These are phyloP conservation scores for Gobiocypris rarus DNA, from an alignment of 2,113 vertebrate genomes.

Conservation along the genomic window DNA sequence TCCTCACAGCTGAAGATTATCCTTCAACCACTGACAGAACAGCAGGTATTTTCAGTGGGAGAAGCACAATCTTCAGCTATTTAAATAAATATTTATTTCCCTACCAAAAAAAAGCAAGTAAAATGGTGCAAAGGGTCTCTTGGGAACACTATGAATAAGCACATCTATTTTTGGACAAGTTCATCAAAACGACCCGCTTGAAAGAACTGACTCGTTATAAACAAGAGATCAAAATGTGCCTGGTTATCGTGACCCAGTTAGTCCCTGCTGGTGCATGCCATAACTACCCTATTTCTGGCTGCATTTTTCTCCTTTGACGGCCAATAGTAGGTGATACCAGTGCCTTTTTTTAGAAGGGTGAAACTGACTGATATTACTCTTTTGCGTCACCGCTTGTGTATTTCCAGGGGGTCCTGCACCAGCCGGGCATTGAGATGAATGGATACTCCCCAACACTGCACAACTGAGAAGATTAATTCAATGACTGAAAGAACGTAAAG, in stretches of 20 bases:
- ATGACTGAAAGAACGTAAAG: not conserved
- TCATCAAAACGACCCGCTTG: not conserved
- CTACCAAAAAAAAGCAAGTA: not conserved
- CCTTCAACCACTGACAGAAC: not conserved
- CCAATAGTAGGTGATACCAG: not conserved
- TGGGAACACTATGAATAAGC: slow-evolving; percentile 8
- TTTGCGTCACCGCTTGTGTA: slow-evolving; percentile 13
- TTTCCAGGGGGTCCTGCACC: not conserved
- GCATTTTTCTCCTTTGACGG: not conserved
- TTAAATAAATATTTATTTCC: not conserved
- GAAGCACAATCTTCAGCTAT: not conserved
- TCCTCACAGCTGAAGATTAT: slow-evolving; percentile 35
- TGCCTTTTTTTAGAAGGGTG: not conserved
- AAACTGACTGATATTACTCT: slow-evolving; percentile 11
- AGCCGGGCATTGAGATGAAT: not conserved
- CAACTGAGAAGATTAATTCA: not conserved
- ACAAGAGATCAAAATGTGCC: not conserved
- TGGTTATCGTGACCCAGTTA: slow-evolving; percentile 7
- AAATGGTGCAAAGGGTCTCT: not conserved
- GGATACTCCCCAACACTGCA: not conserved
- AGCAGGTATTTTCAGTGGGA: not conserved
- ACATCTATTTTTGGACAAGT: slow-evolving; percentile 15
- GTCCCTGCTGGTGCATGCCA: not conserved
- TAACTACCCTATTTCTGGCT: slow-evolving; percentile 6
- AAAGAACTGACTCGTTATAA: not conserved